Evolutionary conservation across 2,113 vertebrate genomes (phyloP).

Genomic region (Raphicerus campestris): DNA sequence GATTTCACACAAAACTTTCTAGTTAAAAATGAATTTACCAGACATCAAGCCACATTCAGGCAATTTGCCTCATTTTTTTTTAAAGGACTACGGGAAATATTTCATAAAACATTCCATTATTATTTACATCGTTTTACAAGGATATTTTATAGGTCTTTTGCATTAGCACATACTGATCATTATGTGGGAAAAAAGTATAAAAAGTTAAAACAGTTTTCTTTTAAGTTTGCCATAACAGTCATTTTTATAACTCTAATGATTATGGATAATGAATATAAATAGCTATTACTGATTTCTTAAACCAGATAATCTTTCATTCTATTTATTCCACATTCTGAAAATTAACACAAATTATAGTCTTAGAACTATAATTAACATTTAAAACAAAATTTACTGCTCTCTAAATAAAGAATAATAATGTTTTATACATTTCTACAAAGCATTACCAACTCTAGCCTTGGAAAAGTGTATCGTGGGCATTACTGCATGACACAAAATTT

Average conservation of each 20-base stretch:
- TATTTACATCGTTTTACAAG: not conserved
- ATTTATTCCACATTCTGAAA: not conserved
- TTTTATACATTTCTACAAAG: slow-evolving; percentile 3
- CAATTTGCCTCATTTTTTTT: not conserved
- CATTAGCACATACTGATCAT: not conserved
- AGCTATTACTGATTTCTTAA: not conserved
- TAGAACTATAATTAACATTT: slow-evolving; percentile 10
- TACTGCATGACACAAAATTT: not conserved
- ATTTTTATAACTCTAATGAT: not conserved
- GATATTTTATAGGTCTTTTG: not conserved
- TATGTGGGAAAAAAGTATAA: not conserved
- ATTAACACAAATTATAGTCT: not conserved
- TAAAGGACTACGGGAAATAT: not conserved
- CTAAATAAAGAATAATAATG: not conserved
- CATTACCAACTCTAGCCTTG: not conserved
- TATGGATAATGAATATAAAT: not conserved
- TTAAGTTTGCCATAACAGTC: not conserved
- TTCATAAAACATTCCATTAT: slow-evolving; percentile 5
- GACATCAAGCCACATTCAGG: not conserved
- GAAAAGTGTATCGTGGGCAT: not conserved
- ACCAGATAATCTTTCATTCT: not conserved
- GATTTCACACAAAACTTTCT: not conserved
- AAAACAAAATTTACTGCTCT: slow-evolving; percentile 13
- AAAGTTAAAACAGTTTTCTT: not conserved
- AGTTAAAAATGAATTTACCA: not conserved